Base-by-base conservation (phyloP, 2,113 vertebrate species). In the Tretioscincus oriximinensis region DNA sequence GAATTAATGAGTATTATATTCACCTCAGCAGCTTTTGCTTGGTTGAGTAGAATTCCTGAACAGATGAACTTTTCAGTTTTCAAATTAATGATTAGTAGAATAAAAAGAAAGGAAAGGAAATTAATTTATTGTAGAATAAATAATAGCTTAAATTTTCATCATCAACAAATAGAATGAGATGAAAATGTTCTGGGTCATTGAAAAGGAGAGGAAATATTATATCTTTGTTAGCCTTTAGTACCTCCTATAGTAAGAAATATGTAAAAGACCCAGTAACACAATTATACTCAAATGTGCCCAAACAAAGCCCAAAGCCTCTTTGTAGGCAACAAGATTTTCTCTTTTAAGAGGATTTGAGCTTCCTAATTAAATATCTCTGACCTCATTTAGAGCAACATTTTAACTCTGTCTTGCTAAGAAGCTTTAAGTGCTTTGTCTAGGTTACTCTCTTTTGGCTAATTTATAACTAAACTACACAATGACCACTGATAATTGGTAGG, bases 311-410 rank as follows among this genome's bases (percentile, higher is more conserved):
- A 87, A 76, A 26, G 0, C 0, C 31, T 82, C 58, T 77, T 81
- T 66, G 45, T 35, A 75, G 68, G 9, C 20, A 58, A 28, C n/a
- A 31, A 81, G 24, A 83, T 78, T 81, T 86, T 84, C 54, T 80
- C 41, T 71, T 71, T 82, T 75, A 88, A 77, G 54, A 64, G 24
- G n/a, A 74, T 54, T 81, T 83, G 66, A 63, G 45, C 1, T 64
- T 1, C 1, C 18, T 76, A 76, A 83, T 1, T 85, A 20, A 82
- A 24, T 80, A 64, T 69, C 7, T 76, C 77, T 80, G 41, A 1
- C 14, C 7, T 88, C 10, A 73, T 81, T 87, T 77, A 80, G 12
- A 75, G 64, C n/a, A 87, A 66, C 18, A 45, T 54, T 84, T 87
- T 51, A 78, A 73, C 11, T 78, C 68, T 78, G 2, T 65, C 18